Percentiles rank a stretch among this genome's conserved stretches.
Evolutionary conservation across 2,797 vertebrate genomes (phyloP).

Genomic region (Enteromius afrohamiltoni): DNA sequence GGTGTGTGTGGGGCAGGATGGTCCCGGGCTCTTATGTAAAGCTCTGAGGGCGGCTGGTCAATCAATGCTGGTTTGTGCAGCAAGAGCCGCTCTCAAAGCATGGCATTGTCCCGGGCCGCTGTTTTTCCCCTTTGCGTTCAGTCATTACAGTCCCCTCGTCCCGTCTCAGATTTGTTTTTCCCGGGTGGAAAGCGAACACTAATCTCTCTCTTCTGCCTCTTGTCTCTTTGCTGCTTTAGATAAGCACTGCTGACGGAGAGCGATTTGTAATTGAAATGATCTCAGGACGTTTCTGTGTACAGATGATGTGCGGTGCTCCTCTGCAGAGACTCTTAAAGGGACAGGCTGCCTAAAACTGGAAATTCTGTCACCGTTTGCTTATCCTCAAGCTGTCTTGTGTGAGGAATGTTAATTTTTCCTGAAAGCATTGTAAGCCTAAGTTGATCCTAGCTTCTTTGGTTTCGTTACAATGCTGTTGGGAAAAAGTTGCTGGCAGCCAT

Average conservation of each 20-base stretch:
- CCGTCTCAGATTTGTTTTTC: conserved; percentile 27
- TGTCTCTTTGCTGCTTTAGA: conserved; percentile 14
- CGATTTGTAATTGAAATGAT: not conserved
- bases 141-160: not conserved
- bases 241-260: not conserved
- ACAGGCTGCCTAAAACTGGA: not conserved
- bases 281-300: not conserved
- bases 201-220: conserved; percentile 26
- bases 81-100: conserved; percentile 72
- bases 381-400: not conserved
- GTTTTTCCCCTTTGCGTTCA: not conserved
- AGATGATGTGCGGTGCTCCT: not conserved
- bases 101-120: conserved; percentile 69
- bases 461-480: not conserved
- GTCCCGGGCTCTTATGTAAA: conserved; percentile 41
- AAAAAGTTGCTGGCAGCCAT: not conserved
- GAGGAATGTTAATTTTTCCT: not conserved
- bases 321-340: not conserved
- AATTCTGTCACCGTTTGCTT: not conserved
- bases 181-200: conserved; percentile 44
- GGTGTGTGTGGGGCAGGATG: conserved; percentile 9
- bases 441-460: too few relatives aligned
- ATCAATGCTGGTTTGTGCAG: conserved; percentile 72
- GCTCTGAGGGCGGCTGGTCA: conserved; percentile 41
- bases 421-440: not conserved